These are phyloP conservation scores for Ceraclea dissimilis DNA, from an alignment of 2,888 invertebrate species.

Conservation along the genomic window DNA sequence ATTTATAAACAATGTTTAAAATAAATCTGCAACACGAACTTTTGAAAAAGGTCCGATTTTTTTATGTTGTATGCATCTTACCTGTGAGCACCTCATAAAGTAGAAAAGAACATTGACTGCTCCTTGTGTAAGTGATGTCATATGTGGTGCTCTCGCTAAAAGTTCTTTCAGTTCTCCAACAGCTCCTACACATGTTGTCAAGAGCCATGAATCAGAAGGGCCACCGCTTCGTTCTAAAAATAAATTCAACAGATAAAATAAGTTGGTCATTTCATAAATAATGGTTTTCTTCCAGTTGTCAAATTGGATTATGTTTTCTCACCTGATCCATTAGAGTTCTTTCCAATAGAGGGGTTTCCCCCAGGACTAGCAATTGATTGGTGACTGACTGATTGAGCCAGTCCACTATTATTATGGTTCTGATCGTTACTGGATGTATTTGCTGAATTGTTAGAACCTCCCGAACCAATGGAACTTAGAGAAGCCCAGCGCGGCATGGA, in stretches of 20 bases:
- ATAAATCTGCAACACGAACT: background rate
- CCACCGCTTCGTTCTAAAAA: conserved; percentile 22
- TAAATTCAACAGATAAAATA: too few species aligned
- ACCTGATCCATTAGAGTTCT: conserved; percentile 25
- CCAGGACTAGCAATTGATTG: conserved; percentile 41
- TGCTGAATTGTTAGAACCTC: conserved; percentile 35
- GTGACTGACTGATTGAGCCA: conserved; percentile 30
- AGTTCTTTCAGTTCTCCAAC: conserved; percentile 70
- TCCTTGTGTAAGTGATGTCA: conserved; percentile 43
- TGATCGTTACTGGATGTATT: conserved; percentile 24
- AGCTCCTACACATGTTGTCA: conserved; percentile 86
- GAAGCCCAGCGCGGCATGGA: conserved; percentile 80
- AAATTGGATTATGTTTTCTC: too few species aligned
- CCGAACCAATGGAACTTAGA: conserved; percentile 55
- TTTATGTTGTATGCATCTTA: conserved; percentile 29
- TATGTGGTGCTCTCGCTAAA: conserved; percentile 53
- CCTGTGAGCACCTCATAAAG: conserved; percentile 87
- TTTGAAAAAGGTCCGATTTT: background rate
- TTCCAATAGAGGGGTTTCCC: conserved; percentile 36
- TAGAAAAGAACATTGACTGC: conserved; percentile 80
- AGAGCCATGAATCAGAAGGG: conserved; percentile 56
- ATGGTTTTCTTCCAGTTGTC: too few species aligned
- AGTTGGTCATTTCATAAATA: too few species aligned
- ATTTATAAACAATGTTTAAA: background rate
- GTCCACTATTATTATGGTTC: conserved; percentile 20